These are phyloP conservation scores for Proteles cristata DNA, from an alignment of 2,113 vertebrate species.

Conservation along the genomic window DNA sequence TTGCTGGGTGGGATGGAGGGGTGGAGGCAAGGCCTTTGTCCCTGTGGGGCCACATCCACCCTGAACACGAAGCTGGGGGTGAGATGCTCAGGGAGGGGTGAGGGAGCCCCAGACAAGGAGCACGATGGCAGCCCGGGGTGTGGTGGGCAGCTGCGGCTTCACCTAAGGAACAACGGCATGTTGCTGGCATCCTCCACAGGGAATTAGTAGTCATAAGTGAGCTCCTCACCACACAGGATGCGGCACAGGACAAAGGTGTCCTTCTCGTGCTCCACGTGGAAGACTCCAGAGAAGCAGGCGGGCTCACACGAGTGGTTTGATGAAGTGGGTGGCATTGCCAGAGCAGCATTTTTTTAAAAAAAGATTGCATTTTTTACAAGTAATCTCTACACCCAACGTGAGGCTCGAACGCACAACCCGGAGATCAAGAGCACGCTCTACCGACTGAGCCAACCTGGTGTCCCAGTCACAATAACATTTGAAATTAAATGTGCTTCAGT, in stretches of 20 bases:
- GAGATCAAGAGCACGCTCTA: no score
- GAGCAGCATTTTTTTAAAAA: conserved; percentile 41
- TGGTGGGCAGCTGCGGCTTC: conserved; percentile 46
- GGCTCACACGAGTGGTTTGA: conserved; percentile 96
- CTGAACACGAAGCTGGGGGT: conserved; percentile 39
- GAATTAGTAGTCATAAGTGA: conserved; percentile 97
- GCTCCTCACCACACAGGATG: conserved; percentile 95
- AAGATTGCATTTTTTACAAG: no score
- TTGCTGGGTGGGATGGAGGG: conserved; percentile 63
- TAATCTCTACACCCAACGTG: no score
- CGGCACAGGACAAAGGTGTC: conserved; percentile 95
- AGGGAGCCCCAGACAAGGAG: conserved; percentile 33
- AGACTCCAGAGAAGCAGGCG: conserved; percentile 95
- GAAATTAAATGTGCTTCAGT: no score
- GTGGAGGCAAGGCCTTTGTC: conserved; percentile 41
- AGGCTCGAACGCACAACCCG: no score
- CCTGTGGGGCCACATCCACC: conserved; percentile 61
- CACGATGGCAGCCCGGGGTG: neutral
- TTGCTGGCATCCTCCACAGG: conserved; percentile 95
- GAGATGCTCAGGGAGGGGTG: conserved; percentile 54
- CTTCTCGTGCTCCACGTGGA: conserved; percentile 95
- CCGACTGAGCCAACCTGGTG: no score
- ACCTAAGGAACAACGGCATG: conserved; percentile 95
- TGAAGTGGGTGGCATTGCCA: conserved; percentile 94
- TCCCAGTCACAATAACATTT: no score